These are phyloP conservation scores for Merodon equestris DNA, from an alignment of 2,888 invertebrate genomes.

Conservation along the genomic window DNA sequence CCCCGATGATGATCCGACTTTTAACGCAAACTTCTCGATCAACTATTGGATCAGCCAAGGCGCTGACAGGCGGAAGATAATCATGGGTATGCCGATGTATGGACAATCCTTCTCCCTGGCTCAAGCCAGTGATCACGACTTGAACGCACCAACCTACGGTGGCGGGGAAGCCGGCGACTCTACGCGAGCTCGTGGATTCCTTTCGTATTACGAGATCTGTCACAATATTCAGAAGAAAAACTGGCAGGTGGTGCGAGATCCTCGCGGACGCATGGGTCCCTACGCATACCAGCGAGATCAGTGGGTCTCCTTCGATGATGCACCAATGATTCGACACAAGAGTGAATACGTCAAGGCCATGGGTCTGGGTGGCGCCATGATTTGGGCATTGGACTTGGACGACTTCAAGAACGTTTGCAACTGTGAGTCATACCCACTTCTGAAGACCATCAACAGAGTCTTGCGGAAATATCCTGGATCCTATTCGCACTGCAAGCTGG, in stretches of 20 bases:
- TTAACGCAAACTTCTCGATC: constrained; percentile 93
- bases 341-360: constrained; percentile 89
- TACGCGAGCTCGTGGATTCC: constrained; percentile 91
- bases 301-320: constrained; percentile 96
- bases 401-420: constrained; percentile 90
- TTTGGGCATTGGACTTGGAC: constrained; percentile 93
- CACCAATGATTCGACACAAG: constrained; percentile 89
- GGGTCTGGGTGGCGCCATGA: constrained; percentile 91
- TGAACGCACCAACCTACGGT: constrained; percentile 90
- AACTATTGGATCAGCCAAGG: constrained; percentile 92
- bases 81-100: constrained; percentile 93
- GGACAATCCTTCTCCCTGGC: constrained; percentile 92
- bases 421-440: constrained; percentile 89
- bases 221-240: constrained; percentile 86
- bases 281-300: constrained; percentile 90
- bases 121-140: constrained; percentile 82
- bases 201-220: constrained; percentile 94
- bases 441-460: constrained; percentile 89
- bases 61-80: constrained; percentile 87
- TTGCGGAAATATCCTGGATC: constrained; percentile 84
- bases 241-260: constrained; percentile 89
- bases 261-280: constrained; percentile 90
- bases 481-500: constrained; percentile 83
- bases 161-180: constrained; percentile 94
- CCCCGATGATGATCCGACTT: constrained; percentile 85